These are phyloP conservation scores for Laticauda laticaudata DNA, from an alignment of 2,113 vertebrate species.

Conservation along the genomic window DNA sequence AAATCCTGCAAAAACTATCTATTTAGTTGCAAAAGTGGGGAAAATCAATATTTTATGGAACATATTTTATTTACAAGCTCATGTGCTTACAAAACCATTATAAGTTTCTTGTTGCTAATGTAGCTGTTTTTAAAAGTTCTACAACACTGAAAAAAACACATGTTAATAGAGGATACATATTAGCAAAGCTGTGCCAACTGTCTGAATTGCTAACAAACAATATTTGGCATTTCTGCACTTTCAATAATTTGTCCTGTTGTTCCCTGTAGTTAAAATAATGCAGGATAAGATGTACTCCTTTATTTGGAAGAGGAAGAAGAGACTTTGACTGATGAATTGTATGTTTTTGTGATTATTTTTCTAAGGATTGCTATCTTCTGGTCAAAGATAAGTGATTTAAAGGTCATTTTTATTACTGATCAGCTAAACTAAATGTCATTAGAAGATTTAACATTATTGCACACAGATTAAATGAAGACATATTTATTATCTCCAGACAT, in stretches of 20 bases:
- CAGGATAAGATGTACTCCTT: neutral
- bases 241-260: neutral
- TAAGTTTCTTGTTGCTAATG: neutral
- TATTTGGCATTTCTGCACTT: neutral
- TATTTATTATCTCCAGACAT: neutral
- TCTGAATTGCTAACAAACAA: neutral
- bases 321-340: neutral
- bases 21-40: neutral
- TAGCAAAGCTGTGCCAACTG: slow-evolving; percentile 10
- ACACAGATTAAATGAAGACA: neutral
- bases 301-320: neutral
- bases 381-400: neutral
- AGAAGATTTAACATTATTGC: neutral
- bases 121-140: neutral
- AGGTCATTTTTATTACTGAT: neutral
- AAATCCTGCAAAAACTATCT: neutral
- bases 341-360: neutral
- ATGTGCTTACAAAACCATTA: neutral
- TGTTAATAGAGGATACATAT: neutral
- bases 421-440: neutral
- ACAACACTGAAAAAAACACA: slow-evolving; percentile 5
- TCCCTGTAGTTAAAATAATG: neutral
- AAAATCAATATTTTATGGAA: neutral
- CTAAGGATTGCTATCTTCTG: neutral
- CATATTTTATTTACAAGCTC: slow-evolving; percentile 17